These are phyloP conservation scores for Orthonevra nobilis DNA, from an alignment of 2,888 invertebrate species.

Conservation along the genomic window DNA sequence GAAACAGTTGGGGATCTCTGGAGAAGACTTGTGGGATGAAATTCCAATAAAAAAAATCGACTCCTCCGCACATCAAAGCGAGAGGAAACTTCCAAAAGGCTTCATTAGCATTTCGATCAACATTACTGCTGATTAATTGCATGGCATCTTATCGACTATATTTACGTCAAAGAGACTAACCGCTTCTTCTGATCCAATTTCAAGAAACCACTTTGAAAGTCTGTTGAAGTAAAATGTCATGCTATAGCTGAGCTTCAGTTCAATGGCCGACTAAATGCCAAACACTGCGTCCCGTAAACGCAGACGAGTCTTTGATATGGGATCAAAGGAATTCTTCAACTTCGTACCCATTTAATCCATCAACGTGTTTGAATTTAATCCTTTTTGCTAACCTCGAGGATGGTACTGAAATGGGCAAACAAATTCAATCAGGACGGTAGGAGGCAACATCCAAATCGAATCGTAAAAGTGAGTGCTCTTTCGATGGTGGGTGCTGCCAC, in stretches of 20 bases:
- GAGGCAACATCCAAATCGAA: background rate
- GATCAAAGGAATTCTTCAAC: slow-evolving; percentile 15
- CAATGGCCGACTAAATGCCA: background rate
- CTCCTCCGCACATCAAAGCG: slow-evolving; percentile 19
- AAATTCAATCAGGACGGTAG: slow-evolving; percentile 11
- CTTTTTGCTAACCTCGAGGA: background rate
- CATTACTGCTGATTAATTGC: slow-evolving; percentile 39
- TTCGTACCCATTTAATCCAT: slow-evolving; percentile 5
- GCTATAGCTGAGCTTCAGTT: background rate
- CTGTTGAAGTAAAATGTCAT: background rate
- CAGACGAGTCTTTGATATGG: background rate
- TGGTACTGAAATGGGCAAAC: background rate
- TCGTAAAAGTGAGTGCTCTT: background rate
- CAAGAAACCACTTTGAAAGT: background rate
- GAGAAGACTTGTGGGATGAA: background rate
- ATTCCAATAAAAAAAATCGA: background rate
- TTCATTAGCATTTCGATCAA: slow-evolving; percentile 37
- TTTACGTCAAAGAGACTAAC: background rate
- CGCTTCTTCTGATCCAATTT: slow-evolving; percentile 14
- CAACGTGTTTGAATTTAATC: background rate
- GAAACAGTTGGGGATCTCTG: slow-evolving; percentile 1
- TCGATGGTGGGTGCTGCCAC: background rate
- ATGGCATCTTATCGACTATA: slow-evolving; percentile 6
- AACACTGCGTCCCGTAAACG: background rate
- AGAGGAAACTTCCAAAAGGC: slow-evolving; percentile 12